Evolutionary conservation across 2,113 vertebrate species (phyloP), one percentile per base, ranked within the genome.

Genomic region (Pseudorhombus dupliciocellatus): DNA sequence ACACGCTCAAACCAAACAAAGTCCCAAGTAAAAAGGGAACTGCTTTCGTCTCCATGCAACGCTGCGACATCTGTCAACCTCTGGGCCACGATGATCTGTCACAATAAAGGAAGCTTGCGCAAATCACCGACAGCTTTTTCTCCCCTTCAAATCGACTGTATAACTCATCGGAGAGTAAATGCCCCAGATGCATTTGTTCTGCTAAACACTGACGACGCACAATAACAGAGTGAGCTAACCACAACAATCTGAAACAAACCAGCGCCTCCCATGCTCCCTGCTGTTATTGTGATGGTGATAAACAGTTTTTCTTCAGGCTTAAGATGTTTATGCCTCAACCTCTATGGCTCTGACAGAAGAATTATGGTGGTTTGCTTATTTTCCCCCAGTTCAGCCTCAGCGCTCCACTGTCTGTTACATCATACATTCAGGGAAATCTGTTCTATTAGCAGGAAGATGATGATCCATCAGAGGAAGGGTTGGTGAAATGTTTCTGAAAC

Each of bases 81-180:
- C 86, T 88, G 84, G 83, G 86, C 83, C 81, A 87, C 80, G 63
- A 90, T 91, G 83, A 80, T 91, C 76, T 91, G 85, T 91, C 90
- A 90, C 82, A 89, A 86, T 90, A 90, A 86, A 91, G 78, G 61
- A 75, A 79, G 87, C 84, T 75, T 75, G 87, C 71, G 83, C 66
- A 81, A 89, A 88, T 86, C 78, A 80, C 72, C 86, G 85, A 85
- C 86, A 86, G 88, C 83, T 82, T 68, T 34, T 77, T 46, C 65
- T 40, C 46, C 48, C 74, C 63, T 77, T 68, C 57, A 73, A 76
- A 85, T 62, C 8, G 11, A 80, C 55, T 86, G 59, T 83, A 77
- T 63, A 83, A 75, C 69, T 56, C 70, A 80, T 52, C 30, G 26
- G 62, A 85, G 76, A 85, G 80, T 80, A 83, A 90, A 86, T 68